Conservation (phyloP, 2,888 invertebrate species). For the Malthinus seriepunctatus region DNA sequence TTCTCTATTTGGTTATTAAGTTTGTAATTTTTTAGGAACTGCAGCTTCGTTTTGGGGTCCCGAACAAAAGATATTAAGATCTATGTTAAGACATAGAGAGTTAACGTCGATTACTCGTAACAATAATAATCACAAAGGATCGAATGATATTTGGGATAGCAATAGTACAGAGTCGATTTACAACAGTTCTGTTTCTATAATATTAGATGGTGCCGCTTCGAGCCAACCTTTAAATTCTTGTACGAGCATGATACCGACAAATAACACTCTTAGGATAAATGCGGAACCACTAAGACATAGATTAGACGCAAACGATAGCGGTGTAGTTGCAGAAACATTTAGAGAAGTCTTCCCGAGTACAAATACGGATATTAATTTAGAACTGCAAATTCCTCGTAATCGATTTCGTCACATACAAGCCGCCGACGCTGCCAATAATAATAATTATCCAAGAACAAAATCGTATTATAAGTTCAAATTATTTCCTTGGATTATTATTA, state of each 20-base stretch:
- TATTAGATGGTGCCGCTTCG: slow-evolving; percentile 39
- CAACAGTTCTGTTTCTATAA: slow-evolving; percentile 57
- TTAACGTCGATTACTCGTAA: slow-evolving; percentile 24
- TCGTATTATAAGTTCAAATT: slow-evolving; percentile 77
- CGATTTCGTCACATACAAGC: slow-evolving; percentile 50
- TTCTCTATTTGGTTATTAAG: background rate
- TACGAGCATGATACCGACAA: slow-evolving; percentile 32
- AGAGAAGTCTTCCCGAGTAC: slow-evolving; percentile 49
- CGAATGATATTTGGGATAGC: slow-evolving; percentile 48
- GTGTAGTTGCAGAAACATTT: slow-evolving; percentile 42
- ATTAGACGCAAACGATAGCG: slow-evolving; percentile 20
- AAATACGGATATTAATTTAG: slow-evolving; percentile 62
- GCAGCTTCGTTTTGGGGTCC: slow-evolving; percentile 39
- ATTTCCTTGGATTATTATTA: slow-evolving; percentile 66
- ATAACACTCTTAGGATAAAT: slow-evolving; percentile 21
- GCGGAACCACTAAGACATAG: slow-evolving; percentile 22
- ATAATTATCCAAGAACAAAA: slow-evolving; percentile 44
- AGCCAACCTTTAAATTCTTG: slow-evolving; percentile 15
- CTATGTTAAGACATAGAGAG: slow-evolving; percentile 45
- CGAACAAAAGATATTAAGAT: slow-evolving; percentile 49
- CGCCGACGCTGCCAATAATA: slow-evolving; percentile 41
- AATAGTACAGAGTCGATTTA: slow-evolving; percentile 54
- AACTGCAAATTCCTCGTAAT: slow-evolving; percentile 59
- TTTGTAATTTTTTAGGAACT: slow-evolving; percentile 29
- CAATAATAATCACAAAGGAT: slow-evolving; percentile 19